Base-by-base conservation (phyloP, 2,113 vertebrate species). In the Microcebus tavaratra region DNA sequence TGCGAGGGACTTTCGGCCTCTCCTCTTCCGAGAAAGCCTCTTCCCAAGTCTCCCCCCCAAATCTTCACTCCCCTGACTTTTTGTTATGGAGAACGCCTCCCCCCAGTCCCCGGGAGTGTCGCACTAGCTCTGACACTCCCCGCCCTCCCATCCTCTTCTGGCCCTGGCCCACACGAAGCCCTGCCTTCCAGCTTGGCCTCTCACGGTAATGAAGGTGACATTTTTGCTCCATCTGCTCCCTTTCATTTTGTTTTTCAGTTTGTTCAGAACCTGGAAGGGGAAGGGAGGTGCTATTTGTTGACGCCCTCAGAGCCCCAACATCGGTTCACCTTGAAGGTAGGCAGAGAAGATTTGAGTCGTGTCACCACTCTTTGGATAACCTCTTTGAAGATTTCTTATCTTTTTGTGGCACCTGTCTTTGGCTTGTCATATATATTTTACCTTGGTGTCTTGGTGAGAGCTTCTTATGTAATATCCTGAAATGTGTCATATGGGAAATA, bases 401-500 rank as follows among this genome's bases (percentile, higher is more conserved):
- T 88, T 92, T 91, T 88, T 63, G 75, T 73, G 94, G 67, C 79
- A 92, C 36, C 55, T 95, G 86, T 96, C 36, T 93, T 76, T 39
- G 76, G 70, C 84, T 96, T 98, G 94, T 96, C 87, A 93, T 63
- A 39, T 84, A 68, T 92, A 90, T 96, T 90, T 93, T 78, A 95
- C 94, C 96, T 96, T 88, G 73, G 75, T 90, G 53, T 84, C 79
- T 96, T 12, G 6, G 87, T 93, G 55, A 93, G 83, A 92, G 92
- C 73, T 83, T 96, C 39, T 88, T 96, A 93, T 75, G 95, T 97
- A 97, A 95, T 75, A 95, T 88, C 83, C 81, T 97, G 93, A 96
- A 97, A 96, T 93, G 78, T 97, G 91, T 94, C 91, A 91, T 93
- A 85, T 93, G 57, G 67, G 65, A 97, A 97, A 90, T 95, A 97